Conservation (phyloP, 1,140 invertebrate species). For the Macrobrachium nipponense region DNA sequence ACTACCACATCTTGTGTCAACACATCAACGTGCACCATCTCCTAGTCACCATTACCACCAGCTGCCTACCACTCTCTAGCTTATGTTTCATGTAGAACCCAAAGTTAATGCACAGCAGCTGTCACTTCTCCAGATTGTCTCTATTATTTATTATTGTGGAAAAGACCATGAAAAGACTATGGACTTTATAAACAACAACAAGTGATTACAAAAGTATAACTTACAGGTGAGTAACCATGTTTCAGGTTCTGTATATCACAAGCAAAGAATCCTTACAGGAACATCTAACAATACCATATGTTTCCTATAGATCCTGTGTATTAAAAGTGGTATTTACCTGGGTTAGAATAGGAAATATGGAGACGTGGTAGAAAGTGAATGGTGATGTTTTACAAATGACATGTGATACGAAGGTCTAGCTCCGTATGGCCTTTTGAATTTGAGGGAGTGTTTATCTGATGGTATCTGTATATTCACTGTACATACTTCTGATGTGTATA, state of each 20-base stretch:
- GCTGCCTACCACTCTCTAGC: not conserved
- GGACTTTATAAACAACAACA: no score
- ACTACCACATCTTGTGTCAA: slow-evolving; percentile 61
- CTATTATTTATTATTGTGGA: not conserved
- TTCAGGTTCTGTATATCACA: no score
- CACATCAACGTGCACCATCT: slow-evolving; percentile 59
- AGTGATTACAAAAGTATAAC: no score
- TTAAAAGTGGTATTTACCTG: not conserved
- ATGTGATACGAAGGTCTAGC: slow-evolving; percentile 9
- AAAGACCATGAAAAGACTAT: no score
- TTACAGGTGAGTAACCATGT: no score
- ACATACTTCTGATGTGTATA: not conserved
- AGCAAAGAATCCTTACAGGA: not conserved
- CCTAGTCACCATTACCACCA: slow-evolving; percentile 46
- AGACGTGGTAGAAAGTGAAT: not conserved
- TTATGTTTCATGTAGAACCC: not conserved
- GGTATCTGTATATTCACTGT: not conserved
- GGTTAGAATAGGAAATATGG: not conserved
- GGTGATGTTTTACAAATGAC: slow-evolving; percentile 15
- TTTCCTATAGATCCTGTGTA: not conserved
- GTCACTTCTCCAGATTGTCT: not conserved
- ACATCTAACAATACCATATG: not conserved
- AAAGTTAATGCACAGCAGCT: not conserved
- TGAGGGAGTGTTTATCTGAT: not conserved
- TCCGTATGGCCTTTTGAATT: not conserved